Conservation (phyloP, 1,140 invertebrate species). For the Adoxophyes honmai region DNA sequence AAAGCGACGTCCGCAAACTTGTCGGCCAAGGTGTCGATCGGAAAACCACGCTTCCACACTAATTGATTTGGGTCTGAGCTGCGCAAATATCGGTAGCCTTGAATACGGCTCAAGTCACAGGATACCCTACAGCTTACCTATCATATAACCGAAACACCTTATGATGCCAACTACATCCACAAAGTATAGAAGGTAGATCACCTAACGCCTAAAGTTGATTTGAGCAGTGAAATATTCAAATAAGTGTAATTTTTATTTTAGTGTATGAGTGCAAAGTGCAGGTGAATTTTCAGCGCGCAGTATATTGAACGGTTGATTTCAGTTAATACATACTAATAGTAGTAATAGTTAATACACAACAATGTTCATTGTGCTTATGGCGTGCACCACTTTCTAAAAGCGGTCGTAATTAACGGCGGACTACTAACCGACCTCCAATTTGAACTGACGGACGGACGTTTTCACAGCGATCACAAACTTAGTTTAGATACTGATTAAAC, state of each 20-base stretch:
- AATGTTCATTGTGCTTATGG: not conserved
- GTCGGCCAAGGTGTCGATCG: constrained; percentile 25
- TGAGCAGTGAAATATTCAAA: too few species aligned
- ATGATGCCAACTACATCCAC: too few species aligned
- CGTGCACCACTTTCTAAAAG: constrained; percentile 17
- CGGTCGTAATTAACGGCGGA: constrained; percentile 27
- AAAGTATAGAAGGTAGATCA: too few species aligned
- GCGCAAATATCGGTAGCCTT: constrained; percentile 24
- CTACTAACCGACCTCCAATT: constrained; percentile 31
- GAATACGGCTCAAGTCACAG: constrained; percentile 3
- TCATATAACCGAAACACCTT: too few species aligned
- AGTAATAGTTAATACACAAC: too few species aligned
- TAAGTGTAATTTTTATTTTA: too few species aligned
- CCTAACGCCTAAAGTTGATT: too few species aligned
- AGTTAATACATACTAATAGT: too few species aligned
- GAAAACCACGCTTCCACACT: constrained; percentile 25
- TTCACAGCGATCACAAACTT: constrained; percentile 25
- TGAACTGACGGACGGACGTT: constrained; percentile 28
- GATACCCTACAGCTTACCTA: not conserved
- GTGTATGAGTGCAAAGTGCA: too few species aligned
- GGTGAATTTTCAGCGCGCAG: too few species aligned
- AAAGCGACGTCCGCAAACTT: constrained; percentile 24
- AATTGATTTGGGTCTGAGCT: constrained; percentile 31
- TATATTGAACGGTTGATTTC: too few species aligned
- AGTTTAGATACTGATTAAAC: constrained; percentile 22